phyloP scores from a whole-genome alignment of 2,113 vertebrate genomes.

The Hippoglossus stenolepis region DNA sequence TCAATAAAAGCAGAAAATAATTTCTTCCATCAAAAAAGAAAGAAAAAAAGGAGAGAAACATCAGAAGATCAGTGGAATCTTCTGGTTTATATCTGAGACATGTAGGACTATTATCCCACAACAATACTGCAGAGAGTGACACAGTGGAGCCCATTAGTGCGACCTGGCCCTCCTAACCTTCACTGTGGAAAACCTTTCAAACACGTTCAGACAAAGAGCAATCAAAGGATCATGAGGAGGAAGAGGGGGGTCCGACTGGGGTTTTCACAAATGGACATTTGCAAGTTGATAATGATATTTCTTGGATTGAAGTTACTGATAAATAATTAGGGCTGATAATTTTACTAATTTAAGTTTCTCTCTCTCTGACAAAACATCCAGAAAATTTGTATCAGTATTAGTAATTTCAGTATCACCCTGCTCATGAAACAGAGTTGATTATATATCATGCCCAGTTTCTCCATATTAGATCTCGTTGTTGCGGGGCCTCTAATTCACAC shows the following conservation, averaged over 20 bases:
- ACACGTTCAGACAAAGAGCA: conserved; percentile 44
- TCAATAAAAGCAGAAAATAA: not conserved
- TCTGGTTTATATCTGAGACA: not conserved
- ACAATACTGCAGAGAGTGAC: conserved; percentile 21
- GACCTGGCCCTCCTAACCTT: conserved; percentile 20
- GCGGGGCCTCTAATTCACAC: too few species aligned
- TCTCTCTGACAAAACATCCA: not conserved
- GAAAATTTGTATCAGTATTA: too few species aligned
- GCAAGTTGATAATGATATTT: conserved; percentile 22
- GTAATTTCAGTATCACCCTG: too few species aligned
- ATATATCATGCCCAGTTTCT: too few species aligned
- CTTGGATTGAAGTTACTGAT: not conserved
- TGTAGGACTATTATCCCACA: conserved; percentile 16
- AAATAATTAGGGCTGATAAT: not conserved
- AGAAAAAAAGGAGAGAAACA: not conserved
- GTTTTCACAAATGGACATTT: conserved; percentile 1
- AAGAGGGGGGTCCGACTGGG: not conserved
- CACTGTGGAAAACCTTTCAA: conserved; percentile 36
- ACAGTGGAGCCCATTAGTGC: conserved; percentile 28
- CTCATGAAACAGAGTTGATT: too few species aligned
- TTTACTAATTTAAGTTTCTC: not conserved
- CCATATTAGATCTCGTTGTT: too few species aligned
- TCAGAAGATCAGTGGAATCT: not conserved
- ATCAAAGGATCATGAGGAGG: conserved; percentile 19
- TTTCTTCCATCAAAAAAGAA: not conserved